Evolutionary conservation across 2,797 vertebrate genomes (phyloP), one percentile per base, ranked within the genome.

Genomic region (Parauchenoglanis ngamensis): DNA sequence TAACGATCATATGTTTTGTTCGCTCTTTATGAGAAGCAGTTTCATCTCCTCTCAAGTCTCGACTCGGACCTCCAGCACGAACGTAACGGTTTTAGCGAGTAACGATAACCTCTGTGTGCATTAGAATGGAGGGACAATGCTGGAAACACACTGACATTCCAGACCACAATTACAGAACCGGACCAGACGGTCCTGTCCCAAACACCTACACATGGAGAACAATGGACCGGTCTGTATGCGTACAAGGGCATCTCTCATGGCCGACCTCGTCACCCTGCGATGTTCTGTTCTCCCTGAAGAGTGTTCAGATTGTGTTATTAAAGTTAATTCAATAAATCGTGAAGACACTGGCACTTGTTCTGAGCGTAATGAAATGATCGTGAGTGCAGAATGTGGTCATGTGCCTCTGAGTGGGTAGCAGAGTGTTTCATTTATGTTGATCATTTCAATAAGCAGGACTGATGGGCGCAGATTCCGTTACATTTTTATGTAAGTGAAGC

Each of bases 131-230:
- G 72, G 72, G 93, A 96, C 95, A 96, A 95, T 95, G 94, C 92
- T 94, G 90, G 93, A 93, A 94, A 94, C 92, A 90, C 91, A 88
- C 93, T 93, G 87, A 93, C 95, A 96, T 96, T 96, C 96, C 95
- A 92, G 77, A 87, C 89, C 80, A 92, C 94, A 95, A 96, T 96
- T 95, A 95, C 92, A 91, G 94, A 92, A 93, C 92, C 90, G 83
- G 91, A 92, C 93, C 94, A 92, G 93, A 94, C 94, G 91, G 94
- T 94, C 92, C 92, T 92, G 93, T 93, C 93, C 93, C 90, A 93
- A 94, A 96, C 96, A 96, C 96, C 95, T 96, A 94, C 95, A 93
- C 90, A 46, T 63, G 17, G 82, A 68, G 86, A 86, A 96, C 95
- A 96, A 96, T 92, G 92, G 86, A 61, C 86, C 84, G 68, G 87